Conservation (phyloP, 2,888 invertebrate species). For the Chrysodeixis includens region DNA sequence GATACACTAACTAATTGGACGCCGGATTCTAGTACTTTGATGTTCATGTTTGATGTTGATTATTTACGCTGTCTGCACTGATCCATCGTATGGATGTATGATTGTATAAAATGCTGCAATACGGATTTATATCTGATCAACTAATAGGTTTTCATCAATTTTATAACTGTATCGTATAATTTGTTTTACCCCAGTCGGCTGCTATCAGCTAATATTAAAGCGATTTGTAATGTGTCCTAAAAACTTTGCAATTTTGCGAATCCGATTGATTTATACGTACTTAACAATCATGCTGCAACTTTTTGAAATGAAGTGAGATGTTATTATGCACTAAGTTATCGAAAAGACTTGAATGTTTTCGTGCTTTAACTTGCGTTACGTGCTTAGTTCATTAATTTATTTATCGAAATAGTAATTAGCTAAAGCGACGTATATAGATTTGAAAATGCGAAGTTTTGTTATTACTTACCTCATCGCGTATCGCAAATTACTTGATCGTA, state of each 20-base stretch:
- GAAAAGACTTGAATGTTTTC: neutral
- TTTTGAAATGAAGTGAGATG: neutral
- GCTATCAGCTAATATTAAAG: neutral
- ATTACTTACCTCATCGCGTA: neutral
- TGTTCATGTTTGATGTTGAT: neutral
- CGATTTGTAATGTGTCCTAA: neutral
- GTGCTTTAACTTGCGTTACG: no score
- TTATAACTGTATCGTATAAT: no score
- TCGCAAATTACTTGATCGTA: neutral
- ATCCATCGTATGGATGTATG: no score
- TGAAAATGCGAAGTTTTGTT: neutral
- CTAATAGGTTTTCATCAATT: no score
- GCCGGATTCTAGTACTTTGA: neutral
- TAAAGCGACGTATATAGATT: neutral
- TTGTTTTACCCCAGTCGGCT: neutral
- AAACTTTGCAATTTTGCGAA: neutral
- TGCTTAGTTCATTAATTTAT: neutral
- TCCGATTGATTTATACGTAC: neutral
- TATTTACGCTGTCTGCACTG: neutral
- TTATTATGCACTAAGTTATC: neutral
- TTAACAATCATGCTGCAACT: neutral
- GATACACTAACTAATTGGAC: conserved; percentile 14
- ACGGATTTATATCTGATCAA: no score
- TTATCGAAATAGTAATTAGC: neutral
- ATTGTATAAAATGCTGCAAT: no score